Percentiles rank a stretch among this genome's conserved stretches.
phyloP scores from a whole-genome alignment of 1,140 invertebrate genomes.

The Pemphigus obesinymphae region DNA sequence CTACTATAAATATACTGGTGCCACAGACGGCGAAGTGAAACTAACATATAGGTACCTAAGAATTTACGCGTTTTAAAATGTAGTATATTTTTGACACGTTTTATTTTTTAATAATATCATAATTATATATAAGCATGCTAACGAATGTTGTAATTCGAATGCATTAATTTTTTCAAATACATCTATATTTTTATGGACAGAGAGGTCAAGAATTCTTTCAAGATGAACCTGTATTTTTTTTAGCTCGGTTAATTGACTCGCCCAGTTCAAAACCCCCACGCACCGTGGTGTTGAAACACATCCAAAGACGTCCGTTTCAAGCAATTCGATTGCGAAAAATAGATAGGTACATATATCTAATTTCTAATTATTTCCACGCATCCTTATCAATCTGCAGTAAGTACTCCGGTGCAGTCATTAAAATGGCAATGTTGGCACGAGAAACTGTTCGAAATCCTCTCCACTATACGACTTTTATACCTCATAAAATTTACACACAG shows the following conservation, averaged over 20 bases:
- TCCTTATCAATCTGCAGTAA: background rate
- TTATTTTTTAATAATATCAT: background rate
- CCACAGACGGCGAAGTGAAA: background rate
- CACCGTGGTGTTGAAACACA: background rate
- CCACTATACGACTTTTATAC: background rate
- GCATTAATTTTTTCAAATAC: background rate
- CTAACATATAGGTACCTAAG: background rate
- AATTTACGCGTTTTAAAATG: background rate
- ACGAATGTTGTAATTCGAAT: background rate
- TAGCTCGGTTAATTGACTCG: background rate
- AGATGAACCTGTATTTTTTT: constrained; percentile 2
- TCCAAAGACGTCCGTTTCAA: background rate
- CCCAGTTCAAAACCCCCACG: background rate
- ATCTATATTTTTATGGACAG: background rate
- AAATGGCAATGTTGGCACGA: background rate
- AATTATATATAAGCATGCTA: background rate
- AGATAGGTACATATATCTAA: background rate
- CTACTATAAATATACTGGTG: background rate
- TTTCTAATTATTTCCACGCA: background rate
- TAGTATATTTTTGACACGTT: background rate
- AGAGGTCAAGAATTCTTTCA: constrained; percentile 6
- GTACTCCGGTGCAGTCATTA: background rate
- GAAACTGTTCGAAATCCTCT: background rate
- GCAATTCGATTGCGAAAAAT: background rate
- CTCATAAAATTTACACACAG: background rate